A percentile compares a stretch with the other conserved stretches of the same genome.
These are phyloP conservation scores for Synergus laeviventris DNA, from an alignment of 2,888 invertebrate genomes.

Conservation along the genomic window DNA sequence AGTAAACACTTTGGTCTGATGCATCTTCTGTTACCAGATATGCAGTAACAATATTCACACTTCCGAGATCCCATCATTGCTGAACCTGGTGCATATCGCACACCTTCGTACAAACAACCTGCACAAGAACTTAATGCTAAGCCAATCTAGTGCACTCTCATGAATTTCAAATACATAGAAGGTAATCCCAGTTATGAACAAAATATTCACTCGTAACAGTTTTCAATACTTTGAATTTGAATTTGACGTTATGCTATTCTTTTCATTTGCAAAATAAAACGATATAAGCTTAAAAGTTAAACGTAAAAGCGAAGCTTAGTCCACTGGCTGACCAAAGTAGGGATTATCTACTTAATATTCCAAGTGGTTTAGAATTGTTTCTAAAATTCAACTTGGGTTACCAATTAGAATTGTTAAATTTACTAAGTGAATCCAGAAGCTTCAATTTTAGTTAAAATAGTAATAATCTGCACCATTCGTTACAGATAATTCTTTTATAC, in stretches of 20 bases:
- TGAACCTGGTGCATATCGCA: slow-evolving; percentile 87
- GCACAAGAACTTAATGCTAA: slow-evolving; percentile 56
- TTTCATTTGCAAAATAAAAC: too few species aligned
- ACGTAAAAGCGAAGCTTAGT: background rate
- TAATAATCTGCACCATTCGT: background rate
- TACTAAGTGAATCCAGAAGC: background rate
- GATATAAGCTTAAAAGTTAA: too few species aligned
- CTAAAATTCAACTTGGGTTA: background rate
- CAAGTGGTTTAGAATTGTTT: background rate
- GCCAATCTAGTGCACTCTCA: slow-evolving; percentile 8
- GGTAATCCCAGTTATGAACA: slow-evolving; percentile 44
- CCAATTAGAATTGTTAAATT: background rate
- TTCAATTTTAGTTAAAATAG: background rate
- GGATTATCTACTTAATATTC: background rate
- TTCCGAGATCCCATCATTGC: slow-evolving; percentile 87
- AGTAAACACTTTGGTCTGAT: slow-evolving; percentile 88
- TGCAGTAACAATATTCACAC: slow-evolving; percentile 94
- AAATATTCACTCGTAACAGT: too few species aligned
- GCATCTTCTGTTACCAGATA: slow-evolving; percentile 79
- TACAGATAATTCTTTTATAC: background rate
- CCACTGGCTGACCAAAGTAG: slow-evolving; percentile 13
- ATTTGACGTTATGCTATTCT: too few species aligned
- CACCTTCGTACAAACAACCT: slow-evolving; percentile 85
- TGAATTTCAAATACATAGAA: slow-evolving; percentile 20
- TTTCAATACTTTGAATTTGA: too few species aligned